Evolutionary conservation across 2,113 vertebrate genomes (phyloP).

Genomic region (Chamaea fasciata): DNA sequence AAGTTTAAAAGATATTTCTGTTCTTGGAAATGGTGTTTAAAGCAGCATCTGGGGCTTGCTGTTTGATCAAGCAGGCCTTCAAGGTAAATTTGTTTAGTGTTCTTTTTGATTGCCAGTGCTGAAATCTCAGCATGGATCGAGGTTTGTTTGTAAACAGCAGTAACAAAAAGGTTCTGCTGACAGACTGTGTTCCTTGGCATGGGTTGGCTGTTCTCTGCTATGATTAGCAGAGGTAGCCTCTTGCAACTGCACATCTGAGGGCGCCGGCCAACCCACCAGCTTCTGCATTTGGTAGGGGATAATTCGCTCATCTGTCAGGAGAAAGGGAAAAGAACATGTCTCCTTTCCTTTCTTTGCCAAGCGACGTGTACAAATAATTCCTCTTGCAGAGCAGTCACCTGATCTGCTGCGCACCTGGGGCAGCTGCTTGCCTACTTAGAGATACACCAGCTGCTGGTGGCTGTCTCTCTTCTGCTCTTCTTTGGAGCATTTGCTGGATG

Average conservation of each 20-base stretch:
- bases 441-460: not conserved
- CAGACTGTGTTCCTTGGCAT: not conserved
- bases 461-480: not conserved
- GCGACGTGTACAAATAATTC: not conserved
- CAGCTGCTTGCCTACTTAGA: not conserved
- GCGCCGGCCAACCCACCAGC: not conserved
- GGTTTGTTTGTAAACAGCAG: not conserved
- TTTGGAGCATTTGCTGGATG: not conserved
- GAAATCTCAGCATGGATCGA: not conserved
- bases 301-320: not conserved
- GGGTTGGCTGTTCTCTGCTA: not conserved
- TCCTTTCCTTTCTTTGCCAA: not conserved
- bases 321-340: not conserved
- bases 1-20: not conserved
- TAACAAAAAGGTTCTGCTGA: not conserved
- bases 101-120: not conserved
- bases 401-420: not conserved
- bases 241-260: not conserved
- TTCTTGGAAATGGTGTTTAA: not conserved
- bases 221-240: not conserved
- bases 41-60: not conserved
- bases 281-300: not conserved
- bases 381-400: not conserved
- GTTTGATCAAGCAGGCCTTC: not conserved
- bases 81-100: not conserved